Percentiles rank a stretch among this genome's conserved stretches.
These are phyloP conservation scores for Perithous albicinctus DNA, from an alignment of 2,888 invertebrate species.

Conservation along the genomic window DNA sequence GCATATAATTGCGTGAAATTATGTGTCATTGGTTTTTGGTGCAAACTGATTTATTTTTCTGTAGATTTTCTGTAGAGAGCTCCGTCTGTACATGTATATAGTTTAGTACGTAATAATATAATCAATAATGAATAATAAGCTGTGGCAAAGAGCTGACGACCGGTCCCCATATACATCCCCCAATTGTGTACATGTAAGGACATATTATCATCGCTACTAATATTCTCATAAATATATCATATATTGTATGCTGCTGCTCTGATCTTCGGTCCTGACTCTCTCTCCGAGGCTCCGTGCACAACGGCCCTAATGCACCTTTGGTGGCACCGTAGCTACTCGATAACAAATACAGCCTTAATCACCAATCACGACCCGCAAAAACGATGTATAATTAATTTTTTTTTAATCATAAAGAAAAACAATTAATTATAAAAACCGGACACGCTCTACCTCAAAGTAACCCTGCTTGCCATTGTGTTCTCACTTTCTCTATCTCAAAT, in stretches of 20 bases:
- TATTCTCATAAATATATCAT: constrained; percentile 56
- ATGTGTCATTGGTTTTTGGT: too few relatives aligned
- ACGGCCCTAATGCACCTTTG: constrained; percentile 64
- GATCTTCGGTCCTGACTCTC: constrained; percentile 84
- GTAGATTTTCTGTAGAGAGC: too few relatives aligned
- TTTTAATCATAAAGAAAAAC: constrained; percentile 5
- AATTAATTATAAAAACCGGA: constrained; percentile 62
- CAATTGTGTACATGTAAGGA: constrained; percentile 23
- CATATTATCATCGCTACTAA: constrained; percentile 62
- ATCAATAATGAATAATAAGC: not conserved
- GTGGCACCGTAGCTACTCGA: constrained; percentile 63
- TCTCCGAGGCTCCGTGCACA: constrained; percentile 81
- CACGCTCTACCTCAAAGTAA: constrained; percentile 78
- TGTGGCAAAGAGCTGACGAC: constrained; percentile 53
- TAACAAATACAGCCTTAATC: constrained; percentile 21
- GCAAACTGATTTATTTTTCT: too few relatives aligned
- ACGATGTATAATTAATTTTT: not conserved
- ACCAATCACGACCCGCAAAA: not conserved
- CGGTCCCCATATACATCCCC: constrained; percentile 42
- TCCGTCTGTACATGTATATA: not conserved
- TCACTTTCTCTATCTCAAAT: constrained; percentile 70
- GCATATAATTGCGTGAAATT: too few relatives aligned
- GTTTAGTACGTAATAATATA: constrained; percentile 13
- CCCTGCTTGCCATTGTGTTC: constrained; percentile 82
- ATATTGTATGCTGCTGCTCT: constrained; percentile 81